Evolutionary conservation across 2,888 invertebrate species (phyloP), one percentile per base, ranked within the genome.

Genomic region (Drosophila recens): DNA sequence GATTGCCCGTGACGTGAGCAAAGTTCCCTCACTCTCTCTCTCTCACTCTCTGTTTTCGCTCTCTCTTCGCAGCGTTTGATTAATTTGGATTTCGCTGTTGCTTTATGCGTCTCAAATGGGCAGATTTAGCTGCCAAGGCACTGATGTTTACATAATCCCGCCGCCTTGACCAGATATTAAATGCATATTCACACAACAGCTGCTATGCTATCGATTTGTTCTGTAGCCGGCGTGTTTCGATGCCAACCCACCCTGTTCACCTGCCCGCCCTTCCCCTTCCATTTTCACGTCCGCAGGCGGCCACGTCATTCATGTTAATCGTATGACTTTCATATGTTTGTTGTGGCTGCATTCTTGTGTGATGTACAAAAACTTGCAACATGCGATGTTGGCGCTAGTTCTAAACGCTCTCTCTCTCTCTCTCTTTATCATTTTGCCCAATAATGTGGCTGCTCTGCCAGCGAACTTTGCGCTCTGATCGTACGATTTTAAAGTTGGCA

Each of bases 401-500:
- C 42, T 66, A 36, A 13, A 17, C n/a, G 48, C 45, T 54, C 57
- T 53, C 64, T 58, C 46, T 15, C 64, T 57, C n/a, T 27, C 17
- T 51, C 34, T 36, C 30, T 57, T 5, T 67, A 3, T 48, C 36
- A 45, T 33, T 42, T 3, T 66, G 64, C 38, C 62, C 56, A 48
- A 23, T 52, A 42, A 36, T 63, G 53, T 51, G 56, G 63, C 57
- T 57, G 43, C 42, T 66, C 27, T 6, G 45, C 52, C 48, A 53
- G 49, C 63, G 82, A 75, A 82, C 80, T 82, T 80, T 80, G 82
- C 9, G 65, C 70, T 53, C 17, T 45, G 75, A 80, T 80, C 80
- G 79, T 79, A 80, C 45, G 80, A 80, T 82, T 80, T 75, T 76
- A 56, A 77, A 67, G 77, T 80, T 79, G 73, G 67, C 82, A 69